Evolutionary conservation across 2,113 vertebrate genomes (phyloP).

Genomic region (Bujurquina vittata): DNA sequence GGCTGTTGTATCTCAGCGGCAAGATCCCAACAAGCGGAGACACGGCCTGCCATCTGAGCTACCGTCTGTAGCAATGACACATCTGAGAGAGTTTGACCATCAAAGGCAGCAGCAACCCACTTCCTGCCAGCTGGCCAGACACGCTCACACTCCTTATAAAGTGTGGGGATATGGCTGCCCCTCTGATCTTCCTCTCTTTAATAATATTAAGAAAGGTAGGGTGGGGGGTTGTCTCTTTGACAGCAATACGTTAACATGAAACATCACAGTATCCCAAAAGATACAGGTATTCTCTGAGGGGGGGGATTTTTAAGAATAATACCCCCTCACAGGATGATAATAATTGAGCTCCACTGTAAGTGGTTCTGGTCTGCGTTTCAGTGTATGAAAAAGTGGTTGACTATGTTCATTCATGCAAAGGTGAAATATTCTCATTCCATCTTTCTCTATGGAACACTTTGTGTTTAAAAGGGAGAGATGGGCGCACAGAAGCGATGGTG

Average conservation of each 20-base stretch:
- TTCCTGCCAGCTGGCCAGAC: conserved; percentile 54
- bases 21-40: conserved; percentile 50
- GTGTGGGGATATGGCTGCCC: conserved; percentile 65
- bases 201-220: conserved; percentile 50
- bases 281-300: background rate
- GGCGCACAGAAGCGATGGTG: background rate
- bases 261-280: conserved; percentile 46
- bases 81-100: conserved; percentile 75
- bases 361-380: background rate
- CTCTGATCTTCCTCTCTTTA: conserved; percentile 72
- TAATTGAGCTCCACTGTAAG: background rate
- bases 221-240: conserved; percentile 46
- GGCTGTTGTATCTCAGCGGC: conserved; percentile 44
- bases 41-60: conserved; percentile 42
- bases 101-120: conserved; percentile 67
- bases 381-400: background rate
- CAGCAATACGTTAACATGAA: conserved; percentile 61
- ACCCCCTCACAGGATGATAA: background rate
- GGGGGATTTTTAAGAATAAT: conserved; percentile 7
- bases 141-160: conserved; percentile 52
- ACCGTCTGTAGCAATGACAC: conserved; percentile 62
- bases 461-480: background rate
- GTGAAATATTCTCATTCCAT: background rate
- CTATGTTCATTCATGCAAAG: background rate
- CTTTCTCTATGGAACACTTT: background rate